Evolutionary conservation across 2,888 invertebrate species (phyloP), one percentile per base, ranked within the genome.

Genomic region (Eupithecia insigniata): DNA sequence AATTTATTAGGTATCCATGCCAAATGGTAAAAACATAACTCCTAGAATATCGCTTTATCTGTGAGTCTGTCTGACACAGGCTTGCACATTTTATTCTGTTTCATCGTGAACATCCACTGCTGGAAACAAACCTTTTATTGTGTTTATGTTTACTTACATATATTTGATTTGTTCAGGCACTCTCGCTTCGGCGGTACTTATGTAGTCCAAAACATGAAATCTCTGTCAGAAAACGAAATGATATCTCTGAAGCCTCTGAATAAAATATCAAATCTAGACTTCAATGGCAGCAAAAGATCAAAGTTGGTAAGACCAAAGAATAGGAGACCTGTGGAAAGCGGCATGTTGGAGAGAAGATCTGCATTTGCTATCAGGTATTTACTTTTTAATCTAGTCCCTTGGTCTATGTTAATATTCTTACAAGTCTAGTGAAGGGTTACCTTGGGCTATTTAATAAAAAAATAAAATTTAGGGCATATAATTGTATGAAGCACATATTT

Each of bases 141-240:
- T 28, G 16, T 1, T 16, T 58, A 51, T 34, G 34, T 34, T 36
- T 36, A 22, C n/a, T 62, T 22, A 34, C 1, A 36, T 62, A n/a
- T 10, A 36, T 32, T 12, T 68, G 64, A 70, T 30, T 67, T n/a
- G 80, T 84, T 74, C n/a, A 97, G 99, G 81, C 98, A 98, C 92
- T 98, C 99, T 0, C 96, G 98, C 77, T 99, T 99, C 88, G 98
- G 98, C 43, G 99, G 99, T 67, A 98, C 99, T 12, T 99, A 96
- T 92, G 96, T 97, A 0, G 96, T 99, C 26, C 96, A 97, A 88
- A 98, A 99, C 87, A 96, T 99, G 95, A 99, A 99, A 91, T 98
- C 99, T 30, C 96, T 99, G 85, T 97, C 97, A 79, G 97, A 98
- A 78, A 97, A 97, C 83, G 97, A 98, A 84, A 93, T 98, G 74